Base-by-base conservation (phyloP, 2,113 vertebrate species). In the Chloropsis cyanopogon region DNA sequence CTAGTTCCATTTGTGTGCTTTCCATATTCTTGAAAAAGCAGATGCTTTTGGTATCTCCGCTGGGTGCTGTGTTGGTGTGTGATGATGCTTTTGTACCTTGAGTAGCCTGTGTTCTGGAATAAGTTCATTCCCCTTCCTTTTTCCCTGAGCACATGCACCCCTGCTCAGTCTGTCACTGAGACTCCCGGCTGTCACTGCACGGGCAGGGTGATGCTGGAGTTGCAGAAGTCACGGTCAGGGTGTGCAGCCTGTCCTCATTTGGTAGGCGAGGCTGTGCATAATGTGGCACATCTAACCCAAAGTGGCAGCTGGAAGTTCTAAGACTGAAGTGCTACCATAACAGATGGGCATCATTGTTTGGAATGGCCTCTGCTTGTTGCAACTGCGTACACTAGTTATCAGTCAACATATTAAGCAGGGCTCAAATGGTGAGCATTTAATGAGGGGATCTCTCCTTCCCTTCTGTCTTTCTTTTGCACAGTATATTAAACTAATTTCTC, bases 381-480 rank as follows among this genome's bases (percentile, higher is more conserved):
- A 84, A 95, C 88, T 95, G 92, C 14, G 60, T 95, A 94, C 88
- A 66, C 91, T 86, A 94, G 94, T 96, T 97, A 95, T 97, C 93
- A 94, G 93, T 96, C 96, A 97, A 88, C 90, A 84, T 91, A 96
- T 97, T 95, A 95, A 97, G 88, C 76, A 85, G 95, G 94, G 93
- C 95, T 96, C 93, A 90, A 96, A 96, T 97, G 95, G 96, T 95
- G 95, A 96, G 94, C 95, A 86, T 97, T 96, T 95, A 95, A 96
- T 90, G 94, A 97, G 96, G 88, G 89, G 66, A 92, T 96, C 92
- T 95, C 81, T 96, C 89, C 90, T 97, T 95, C 92, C 92, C 91
- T 91, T 96, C 85, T 95, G 93, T 92, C 93, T 96, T 75, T 93
- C 87, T 94, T 92, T 86, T 93, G 86, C 90, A 59, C 63, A 35